Evolutionary conservation across 2,888 invertebrate species (phyloP).

Genomic region (Cosmorhoe ocellata): DNA sequence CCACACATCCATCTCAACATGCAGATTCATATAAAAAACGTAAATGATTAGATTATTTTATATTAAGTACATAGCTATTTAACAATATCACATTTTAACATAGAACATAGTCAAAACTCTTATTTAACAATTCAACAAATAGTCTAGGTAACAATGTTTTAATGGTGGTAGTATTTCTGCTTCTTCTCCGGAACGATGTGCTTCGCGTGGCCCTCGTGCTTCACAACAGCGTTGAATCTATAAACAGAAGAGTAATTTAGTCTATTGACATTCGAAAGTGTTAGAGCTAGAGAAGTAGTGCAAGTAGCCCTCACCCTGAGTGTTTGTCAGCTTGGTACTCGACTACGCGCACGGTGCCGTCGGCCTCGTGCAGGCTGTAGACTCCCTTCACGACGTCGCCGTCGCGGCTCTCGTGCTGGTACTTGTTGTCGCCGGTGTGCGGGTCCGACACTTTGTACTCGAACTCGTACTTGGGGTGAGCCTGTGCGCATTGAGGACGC

Average conservation of each 20-base stretch:
- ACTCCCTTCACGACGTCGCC: slow-evolving; percentile 83
- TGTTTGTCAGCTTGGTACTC: slow-evolving; percentile 69
- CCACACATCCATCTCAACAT: no score
- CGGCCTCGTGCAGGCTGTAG: slow-evolving; percentile 71
- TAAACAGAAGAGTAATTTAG: slow-evolving; percentile 7
- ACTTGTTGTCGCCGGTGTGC: slow-evolving; percentile 83
- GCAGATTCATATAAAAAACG: no score
- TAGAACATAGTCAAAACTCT: not conserved
- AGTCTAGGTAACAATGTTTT: not conserved
- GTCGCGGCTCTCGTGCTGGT: slow-evolving; percentile 80
- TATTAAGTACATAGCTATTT: no score
- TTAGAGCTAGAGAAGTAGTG: not conserved
- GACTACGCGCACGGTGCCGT: slow-evolving; percentile 67
- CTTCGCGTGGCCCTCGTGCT: slow-evolving; percentile 35
- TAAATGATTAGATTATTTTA: no score
- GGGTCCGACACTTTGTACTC: slow-evolving; percentile 83
- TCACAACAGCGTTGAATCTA: slow-evolving; percentile 50
- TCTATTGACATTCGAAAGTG: not conserved
- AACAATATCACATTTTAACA: no score
- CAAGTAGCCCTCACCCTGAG: slow-evolving; percentile 38
- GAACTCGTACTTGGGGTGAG: slow-evolving; percentile 78
- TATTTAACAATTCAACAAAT: no score
- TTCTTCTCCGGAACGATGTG: slow-evolving; percentile 37
- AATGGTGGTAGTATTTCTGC: slow-evolving; percentile 24
- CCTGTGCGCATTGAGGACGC: slow-evolving; percentile 43